Percentiles rank a stretch among this genome's conserved stretches.
Conservation (phyloP, 1,140 invertebrate species). For the Trichoplusia ni region DNA sequence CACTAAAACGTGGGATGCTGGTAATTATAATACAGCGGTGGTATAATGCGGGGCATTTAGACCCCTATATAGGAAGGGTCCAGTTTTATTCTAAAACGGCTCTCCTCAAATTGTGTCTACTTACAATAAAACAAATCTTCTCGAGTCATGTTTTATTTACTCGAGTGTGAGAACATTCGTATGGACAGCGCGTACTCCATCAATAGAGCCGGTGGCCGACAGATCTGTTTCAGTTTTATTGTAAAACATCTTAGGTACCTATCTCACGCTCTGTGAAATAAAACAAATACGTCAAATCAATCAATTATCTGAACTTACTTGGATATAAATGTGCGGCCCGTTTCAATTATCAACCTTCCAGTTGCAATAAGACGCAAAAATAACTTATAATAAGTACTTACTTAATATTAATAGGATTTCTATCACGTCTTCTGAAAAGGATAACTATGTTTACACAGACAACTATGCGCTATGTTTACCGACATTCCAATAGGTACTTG, state of each 20-base stretch:
- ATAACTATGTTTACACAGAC: too few species aligned
- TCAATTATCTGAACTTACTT: constrained; percentile 5
- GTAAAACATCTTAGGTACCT: background rate
- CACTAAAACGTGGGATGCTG: constrained; percentile 38
- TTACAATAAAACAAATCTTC: constrained; percentile 31
- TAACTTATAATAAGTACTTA: too few species aligned
- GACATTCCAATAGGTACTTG: too few species aligned
- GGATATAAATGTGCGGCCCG: too few species aligned
- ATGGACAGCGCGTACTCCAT: constrained; percentile 3
- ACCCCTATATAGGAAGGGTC: constrained; percentile 19
- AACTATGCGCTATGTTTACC: too few species aligned
- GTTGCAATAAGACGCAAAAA: too few species aligned
- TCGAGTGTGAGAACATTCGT: constrained; percentile 23
- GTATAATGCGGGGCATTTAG: constrained; percentile 25
- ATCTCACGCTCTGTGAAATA: background rate
- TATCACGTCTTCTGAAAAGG: too few species aligned
- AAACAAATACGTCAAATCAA: background rate
- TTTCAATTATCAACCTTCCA: too few species aligned
- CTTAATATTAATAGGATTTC: too few species aligned
- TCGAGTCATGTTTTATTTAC: constrained; percentile 28
- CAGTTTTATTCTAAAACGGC: constrained; percentile 35
- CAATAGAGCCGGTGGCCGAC: background rate
- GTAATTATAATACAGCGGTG: constrained; percentile 36
- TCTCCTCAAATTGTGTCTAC: constrained; percentile 31
- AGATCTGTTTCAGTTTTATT: background rate